Percentiles rank a stretch among this genome's conserved stretches.
These are phyloP conservation scores for Xenus cinereus DNA, from an alignment of 2,113 vertebrate genomes.

Conservation along the genomic window DNA sequence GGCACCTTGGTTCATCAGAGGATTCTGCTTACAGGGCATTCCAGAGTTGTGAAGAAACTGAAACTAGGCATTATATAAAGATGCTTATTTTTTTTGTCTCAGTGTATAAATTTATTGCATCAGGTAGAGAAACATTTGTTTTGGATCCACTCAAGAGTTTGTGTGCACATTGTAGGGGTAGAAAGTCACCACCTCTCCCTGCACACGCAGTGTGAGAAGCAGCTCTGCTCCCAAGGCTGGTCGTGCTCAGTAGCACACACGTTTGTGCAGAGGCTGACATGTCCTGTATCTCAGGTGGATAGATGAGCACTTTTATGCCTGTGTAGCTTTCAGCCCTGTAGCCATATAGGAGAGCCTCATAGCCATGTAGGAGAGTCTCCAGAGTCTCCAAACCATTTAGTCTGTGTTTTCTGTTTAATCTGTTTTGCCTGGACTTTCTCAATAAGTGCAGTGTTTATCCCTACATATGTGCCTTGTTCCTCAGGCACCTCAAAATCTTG, in stretches of 20 bases:
- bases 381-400: background rate
- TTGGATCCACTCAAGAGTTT: background rate
- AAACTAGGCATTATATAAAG: background rate
- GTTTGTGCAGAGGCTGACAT: background rate
- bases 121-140: background rate
- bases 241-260: background rate
- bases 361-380: background rate
- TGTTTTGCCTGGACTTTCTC: background rate
- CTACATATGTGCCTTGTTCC: background rate
- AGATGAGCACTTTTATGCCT: background rate
- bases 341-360: background rate
- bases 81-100: background rate
- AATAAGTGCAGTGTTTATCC: background rate
- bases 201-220: fast-evolving
- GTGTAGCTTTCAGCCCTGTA: background rate
- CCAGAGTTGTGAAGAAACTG: background rate
- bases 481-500: background rate
- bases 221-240: background rate
- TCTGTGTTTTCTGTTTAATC: background rate
- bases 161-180: background rate
- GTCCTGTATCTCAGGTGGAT: background rate
- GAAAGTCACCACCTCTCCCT: background rate
- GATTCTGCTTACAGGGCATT: background rate
- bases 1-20: background rate
- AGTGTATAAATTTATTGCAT: background rate